phyloP scores from a whole-genome alignment of 1,140 invertebrate genomes.

The Frieseomelitta varia region DNA sequence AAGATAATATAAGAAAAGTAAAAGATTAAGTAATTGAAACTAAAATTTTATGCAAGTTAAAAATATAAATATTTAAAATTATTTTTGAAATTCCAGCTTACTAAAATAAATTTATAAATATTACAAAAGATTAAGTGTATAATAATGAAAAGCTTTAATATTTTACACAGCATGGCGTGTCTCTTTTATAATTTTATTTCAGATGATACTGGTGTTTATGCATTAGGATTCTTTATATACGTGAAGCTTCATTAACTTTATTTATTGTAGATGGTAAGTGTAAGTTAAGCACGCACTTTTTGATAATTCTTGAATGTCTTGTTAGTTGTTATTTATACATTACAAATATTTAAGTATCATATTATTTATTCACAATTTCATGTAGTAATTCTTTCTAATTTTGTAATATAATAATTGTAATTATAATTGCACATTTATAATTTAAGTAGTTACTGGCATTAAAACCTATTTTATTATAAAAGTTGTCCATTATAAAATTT shows the following conservation, averaged over 20 bases:
- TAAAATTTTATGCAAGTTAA: not conserved
- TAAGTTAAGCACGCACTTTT: slow-evolving; percentile 41
- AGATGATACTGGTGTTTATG: slow-evolving; percentile 69
- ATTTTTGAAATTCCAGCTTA: not conserved
- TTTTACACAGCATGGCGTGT: slow-evolving; percentile 72
- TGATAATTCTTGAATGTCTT: slow-evolving; percentile 27
- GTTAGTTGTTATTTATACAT: slow-evolving; percentile 6
- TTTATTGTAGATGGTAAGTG: slow-evolving; percentile 76
- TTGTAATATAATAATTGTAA: not conserved
- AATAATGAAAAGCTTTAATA: slow-evolving; percentile 46
- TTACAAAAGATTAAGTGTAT: slow-evolving; percentile 31
- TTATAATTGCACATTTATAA: not conserved
- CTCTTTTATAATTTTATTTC: slow-evolving; percentile 72
- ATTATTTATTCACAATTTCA: slow-evolving; percentile 16
- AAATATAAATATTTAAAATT: not conserved
- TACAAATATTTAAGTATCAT: slow-evolving; percentile 6
- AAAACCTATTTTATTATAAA: not conserved
- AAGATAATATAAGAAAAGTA: not conserved
- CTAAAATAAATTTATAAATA: not conserved
- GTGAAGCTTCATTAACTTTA: slow-evolving; percentile 74
- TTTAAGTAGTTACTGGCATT: not conserved
- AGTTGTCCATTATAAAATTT: too few relatives aligned
- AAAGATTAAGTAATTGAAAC: not conserved
- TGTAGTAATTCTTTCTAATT: not conserved
- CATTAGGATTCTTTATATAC: slow-evolving; percentile 71